phyloP scores from a whole-genome alignment of 2,888 invertebrate genomes.

The Drosophila acutilabella region DNA sequence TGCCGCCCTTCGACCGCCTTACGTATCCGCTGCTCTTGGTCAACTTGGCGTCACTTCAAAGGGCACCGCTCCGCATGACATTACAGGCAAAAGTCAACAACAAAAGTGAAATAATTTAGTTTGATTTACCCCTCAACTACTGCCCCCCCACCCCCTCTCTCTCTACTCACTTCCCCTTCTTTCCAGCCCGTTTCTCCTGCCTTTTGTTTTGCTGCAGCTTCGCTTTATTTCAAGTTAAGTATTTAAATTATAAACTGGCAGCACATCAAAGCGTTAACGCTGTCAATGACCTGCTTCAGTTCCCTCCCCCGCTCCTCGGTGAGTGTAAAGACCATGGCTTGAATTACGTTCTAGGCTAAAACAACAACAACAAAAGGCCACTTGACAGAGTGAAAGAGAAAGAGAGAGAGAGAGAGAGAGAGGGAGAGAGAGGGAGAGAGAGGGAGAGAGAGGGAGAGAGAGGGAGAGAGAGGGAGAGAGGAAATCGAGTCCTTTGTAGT shows the following conservation, averaged over 20 bases:
- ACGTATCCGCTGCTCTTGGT: not conserved
- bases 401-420: no score
- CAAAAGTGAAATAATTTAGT: slow-evolving; percentile 58
- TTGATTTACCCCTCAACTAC: slow-evolving; percentile 49
- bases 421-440: not conserved
- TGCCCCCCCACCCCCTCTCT: not conserved
- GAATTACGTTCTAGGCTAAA: slow-evolving; percentile 68
- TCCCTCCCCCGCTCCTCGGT: slow-evolving; percentile 1
- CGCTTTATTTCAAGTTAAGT: slow-evolving; percentile 51
- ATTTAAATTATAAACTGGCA: slow-evolving; percentile 75
- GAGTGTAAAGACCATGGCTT: slow-evolving; percentile 41
- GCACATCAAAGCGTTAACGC: slow-evolving; percentile 72
- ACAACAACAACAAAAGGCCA: slow-evolving; percentile 33
- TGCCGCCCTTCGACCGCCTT: not conserved
- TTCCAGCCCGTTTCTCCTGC: not conserved
- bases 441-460: not conserved
- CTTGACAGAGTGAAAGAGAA: slow-evolving; percentile 25
- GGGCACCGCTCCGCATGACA: slow-evolving; percentile 57
- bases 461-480: not conserved
- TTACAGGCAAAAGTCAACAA: slow-evolving; percentile 51
- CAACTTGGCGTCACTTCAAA: slow-evolving; percentile 49
- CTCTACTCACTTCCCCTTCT: no score
- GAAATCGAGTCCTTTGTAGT: slow-evolving; percentile 67
- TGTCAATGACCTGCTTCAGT: slow-evolving; percentile 64
- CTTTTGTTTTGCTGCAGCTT: slow-evolving; percentile 36